Evolutionary conservation across 2,113 vertebrate species (phyloP).

Genomic region (Poecile atricapillus): DNA sequence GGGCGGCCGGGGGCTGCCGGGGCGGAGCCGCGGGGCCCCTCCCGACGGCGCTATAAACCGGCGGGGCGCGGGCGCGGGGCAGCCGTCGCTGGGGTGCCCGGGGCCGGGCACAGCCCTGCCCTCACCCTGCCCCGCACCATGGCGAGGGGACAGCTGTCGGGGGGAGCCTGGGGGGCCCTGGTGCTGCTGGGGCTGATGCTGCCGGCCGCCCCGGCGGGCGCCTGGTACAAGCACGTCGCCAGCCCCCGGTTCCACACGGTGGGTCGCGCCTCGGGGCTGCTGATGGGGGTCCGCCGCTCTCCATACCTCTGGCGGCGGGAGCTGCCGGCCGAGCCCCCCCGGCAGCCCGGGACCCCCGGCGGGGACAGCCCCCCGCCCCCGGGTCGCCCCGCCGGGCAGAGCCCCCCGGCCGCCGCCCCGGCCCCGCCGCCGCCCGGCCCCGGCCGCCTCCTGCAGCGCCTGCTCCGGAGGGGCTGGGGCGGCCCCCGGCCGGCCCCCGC

Average conservation of each 20-base stretch:
- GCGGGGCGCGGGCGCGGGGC: neutral
- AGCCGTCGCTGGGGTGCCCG: neutral
- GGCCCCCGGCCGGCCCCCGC: neutral
- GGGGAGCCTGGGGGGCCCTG: slow-evolving; percentile 25
- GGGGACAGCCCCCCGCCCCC: neutral
- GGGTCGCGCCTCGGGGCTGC: slow-evolving; percentile 69
- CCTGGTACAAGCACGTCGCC: slow-evolving; percentile 73
- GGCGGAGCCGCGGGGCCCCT: neutral
- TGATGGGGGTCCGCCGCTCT: slow-evolving; percentile 65
- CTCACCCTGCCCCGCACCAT: neutral
- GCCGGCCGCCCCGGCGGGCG: neutral
- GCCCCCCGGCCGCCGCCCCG: neutral
- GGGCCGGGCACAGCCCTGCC: neutral
- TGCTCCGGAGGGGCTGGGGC: too few species aligned
- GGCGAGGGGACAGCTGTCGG: neutral
- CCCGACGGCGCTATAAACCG: neutral
- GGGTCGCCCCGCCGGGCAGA: neutral
- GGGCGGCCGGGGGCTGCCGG: neutral
- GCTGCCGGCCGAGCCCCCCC: neutral
- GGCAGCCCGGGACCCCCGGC: neutral
- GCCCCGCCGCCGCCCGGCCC: neutral
- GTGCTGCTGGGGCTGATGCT: slow-evolving; percentile 35
- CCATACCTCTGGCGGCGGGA: slow-evolving; percentile 62
- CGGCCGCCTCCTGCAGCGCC: neutral
- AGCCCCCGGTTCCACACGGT: slow-evolving; percentile 68